These are phyloP conservation scores for Cerastis leucographa DNA, from an alignment of 2,888 invertebrate species.

Conservation along the genomic window DNA sequence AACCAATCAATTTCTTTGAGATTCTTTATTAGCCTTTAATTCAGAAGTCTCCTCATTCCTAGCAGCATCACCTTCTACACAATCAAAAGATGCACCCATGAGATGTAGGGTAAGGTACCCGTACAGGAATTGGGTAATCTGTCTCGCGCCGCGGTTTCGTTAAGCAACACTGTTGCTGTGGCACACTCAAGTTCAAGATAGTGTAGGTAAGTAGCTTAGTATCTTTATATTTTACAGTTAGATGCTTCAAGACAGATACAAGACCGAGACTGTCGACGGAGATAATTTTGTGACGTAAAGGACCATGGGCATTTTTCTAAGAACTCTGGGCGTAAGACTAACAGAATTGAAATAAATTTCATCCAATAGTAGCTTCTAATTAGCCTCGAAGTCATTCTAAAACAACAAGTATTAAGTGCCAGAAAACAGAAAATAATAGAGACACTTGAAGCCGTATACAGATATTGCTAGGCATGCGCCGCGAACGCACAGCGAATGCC, in stretches of 20 bases:
- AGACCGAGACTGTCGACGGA: neutral
- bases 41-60: neutral
- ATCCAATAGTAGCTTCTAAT: neutral
- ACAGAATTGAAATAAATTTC: neutral
- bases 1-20: neutral
- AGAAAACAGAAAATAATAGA: no score
- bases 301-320: neutral
- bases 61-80: neutral
- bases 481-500: no score
- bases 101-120: neutral
- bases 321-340: neutral
- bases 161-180: conserved; percentile 7
- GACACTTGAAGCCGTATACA: no score
- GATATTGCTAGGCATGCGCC: no score
- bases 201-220: neutral
- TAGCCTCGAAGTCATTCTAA: neutral
- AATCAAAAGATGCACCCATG: neutral
- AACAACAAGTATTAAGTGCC: neutral
- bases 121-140: neutral
- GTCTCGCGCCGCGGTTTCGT: neutral
- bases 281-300: neutral
- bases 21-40: neutral
- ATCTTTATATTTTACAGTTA: neutral
- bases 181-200: conserved; percentile 23
- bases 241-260: neutral